These are phyloP conservation scores for Pocillopora damicornis DNA, from an alignment of 64 coral and sea anemone genomes.

Conservation along the genomic window DNA sequence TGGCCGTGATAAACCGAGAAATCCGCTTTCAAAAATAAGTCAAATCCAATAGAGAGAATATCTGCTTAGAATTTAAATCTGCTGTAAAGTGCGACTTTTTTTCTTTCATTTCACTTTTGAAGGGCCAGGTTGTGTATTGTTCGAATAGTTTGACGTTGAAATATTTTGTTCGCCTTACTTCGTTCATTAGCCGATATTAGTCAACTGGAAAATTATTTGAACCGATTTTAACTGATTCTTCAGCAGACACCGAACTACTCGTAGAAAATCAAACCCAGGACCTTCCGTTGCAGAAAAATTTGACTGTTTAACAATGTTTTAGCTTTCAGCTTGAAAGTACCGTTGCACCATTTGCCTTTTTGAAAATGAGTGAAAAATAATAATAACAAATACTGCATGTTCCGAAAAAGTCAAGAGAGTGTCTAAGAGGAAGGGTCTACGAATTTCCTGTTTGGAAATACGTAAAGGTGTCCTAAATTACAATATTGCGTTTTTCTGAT, in stretches of 20 bases:
- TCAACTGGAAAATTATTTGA: background rate
- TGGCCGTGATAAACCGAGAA: background rate
- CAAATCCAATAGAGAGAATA: background rate
- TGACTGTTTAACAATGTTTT: no score
- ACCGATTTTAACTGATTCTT: background rate
- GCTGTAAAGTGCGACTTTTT: background rate
- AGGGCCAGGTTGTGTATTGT: background rate
- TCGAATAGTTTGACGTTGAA: background rate
- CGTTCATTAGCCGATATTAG: background rate
- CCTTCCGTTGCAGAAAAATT: no score
- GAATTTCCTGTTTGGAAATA: slow-evolving; percentile 11
- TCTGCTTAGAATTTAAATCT: background rate
- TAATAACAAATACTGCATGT: no score
- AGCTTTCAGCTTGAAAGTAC: no score
- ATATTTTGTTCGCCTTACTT: slow-evolving; percentile 23
- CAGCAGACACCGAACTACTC: background rate
- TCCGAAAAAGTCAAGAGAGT: no score
- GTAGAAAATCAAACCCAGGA: no score
- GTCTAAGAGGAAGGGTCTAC: background rate
- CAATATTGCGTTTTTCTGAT: background rate
- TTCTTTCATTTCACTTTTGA: background rate
- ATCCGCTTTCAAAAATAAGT: background rate
- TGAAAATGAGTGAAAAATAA: no score
- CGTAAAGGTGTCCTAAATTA: background rate
- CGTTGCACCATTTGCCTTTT: no score